Evolutionary conservation across 2,113 vertebrate genomes (phyloP).

Genomic region (Xenotilapia leptura): DNA sequence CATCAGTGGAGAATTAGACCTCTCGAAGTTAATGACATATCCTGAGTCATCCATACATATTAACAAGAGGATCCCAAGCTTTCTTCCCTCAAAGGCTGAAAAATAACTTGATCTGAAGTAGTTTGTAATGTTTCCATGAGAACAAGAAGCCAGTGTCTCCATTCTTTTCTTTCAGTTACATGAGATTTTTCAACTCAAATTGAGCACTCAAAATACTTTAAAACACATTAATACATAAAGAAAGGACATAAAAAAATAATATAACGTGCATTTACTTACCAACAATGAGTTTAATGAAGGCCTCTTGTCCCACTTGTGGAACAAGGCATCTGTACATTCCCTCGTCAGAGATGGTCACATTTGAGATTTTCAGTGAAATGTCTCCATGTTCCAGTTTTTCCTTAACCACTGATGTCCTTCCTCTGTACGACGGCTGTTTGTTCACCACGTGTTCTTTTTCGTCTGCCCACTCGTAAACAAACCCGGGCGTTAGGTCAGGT

Average conservation of each 20-base stretch:
- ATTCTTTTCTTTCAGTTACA: not conserved
- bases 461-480: not conserved
- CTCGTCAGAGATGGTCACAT: not conserved
- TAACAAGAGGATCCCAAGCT: not conserved
- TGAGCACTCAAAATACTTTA: not conserved
- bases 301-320: not conserved
- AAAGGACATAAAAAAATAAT: not conserved
- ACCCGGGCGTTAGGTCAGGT: not conserved
- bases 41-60: not conserved
- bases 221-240: not conserved
- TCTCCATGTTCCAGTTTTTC: not conserved
- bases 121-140: not conserved
- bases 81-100: not conserved
- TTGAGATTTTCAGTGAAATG: not conserved
- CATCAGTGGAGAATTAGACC: not conserved
- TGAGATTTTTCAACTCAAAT: rapidly evolving
- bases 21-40: not conserved
- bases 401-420: not conserved
- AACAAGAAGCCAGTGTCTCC: not conserved
- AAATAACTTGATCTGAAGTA: not conserved
- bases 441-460: not conserved
- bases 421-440: not conserved
- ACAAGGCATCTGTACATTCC: not conserved
- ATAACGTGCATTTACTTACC: not conserved
- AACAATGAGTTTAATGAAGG: not conserved